Base-by-base conservation (phyloP, 2,797 vertebrate genomes). In the Typhlichthys subterraneus region DNA sequence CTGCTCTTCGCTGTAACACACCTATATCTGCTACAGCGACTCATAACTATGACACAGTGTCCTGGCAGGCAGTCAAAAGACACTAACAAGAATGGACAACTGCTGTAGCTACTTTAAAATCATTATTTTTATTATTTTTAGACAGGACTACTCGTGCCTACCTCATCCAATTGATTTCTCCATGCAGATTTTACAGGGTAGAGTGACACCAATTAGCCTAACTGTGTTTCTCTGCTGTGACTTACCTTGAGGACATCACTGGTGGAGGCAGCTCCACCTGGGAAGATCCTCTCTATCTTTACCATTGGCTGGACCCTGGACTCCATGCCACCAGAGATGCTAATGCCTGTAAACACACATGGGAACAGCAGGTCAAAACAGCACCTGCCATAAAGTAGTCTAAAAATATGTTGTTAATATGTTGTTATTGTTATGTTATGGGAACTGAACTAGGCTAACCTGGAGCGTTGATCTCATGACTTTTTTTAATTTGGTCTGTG, bases 201-300 rank as follows among this genome's bases (percentile, higher is more conserved):
- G 38, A 7, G 38, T 42, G 33, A 38, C 33, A 38, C 7, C 8
- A 38, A 38, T 38, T 38, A 8, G 8, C 33, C 8, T 46, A 46
- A 12, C 8, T 46, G 8, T n/a, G 11, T 48, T 57, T n/a, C 7
- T 45, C 12, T 56, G 45, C 15, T 14, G 4, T 45, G 31, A 0
- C 47, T 9, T 88, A 99, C 97, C 96, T 96, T 94, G 58, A 99
- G 91, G 76, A 92, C 69, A 47, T 94, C 93, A 1, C 94, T 96
- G 67, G 94, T 91, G 68, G 94, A 98, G 7, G 97, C 97, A 0
- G 97, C 96, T 38, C 97, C 97, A 31, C 97, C 97, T 0, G 96
- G 96, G 71, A 99, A 99, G 77, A 99, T 95, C 90, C 95, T 98
- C 82, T 99, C 96, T 10, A 99, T 97, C 88, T 96, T 98, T 81